Percentiles rank a stretch among this genome's conserved stretches.
These are phyloP conservation scores for Crocodylus rhombifer DNA, from an alignment of 2,797 vertebrate genomes.

Conservation along the genomic window DNA sequence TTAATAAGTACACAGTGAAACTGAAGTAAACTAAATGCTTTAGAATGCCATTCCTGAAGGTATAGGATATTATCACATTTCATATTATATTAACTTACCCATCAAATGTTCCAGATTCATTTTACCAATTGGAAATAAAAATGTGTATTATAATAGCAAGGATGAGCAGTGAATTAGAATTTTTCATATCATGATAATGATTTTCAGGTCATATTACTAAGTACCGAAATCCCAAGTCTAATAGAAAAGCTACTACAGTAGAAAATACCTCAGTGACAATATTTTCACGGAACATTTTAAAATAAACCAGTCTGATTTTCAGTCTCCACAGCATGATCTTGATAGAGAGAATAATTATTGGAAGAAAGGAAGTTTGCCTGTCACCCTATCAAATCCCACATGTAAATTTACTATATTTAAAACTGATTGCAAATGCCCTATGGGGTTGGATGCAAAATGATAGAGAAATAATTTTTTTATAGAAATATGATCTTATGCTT, in stretches of 20 bases:
- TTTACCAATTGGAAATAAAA: slow-evolving; percentile 12
- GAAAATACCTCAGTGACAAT: not conserved
- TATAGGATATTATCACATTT: not conserved
- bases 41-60: not conserved
- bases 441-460: not conserved
- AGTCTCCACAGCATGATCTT: not conserved
- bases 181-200: slow-evolving; percentile 1
- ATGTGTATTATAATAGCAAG: not conserved
- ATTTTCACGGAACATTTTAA: not conserved
- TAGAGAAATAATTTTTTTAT: slow-evolving; percentile 1
- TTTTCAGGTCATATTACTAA: slow-evolving; percentile 20
- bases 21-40: not conserved
- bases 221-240: not conserved
- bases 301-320: slow-evolving; percentile 1
- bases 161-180: not conserved
- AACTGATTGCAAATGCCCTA: not conserved
- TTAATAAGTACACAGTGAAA: not conserved
- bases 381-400: slow-evolving; percentile 52
- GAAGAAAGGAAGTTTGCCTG: slow-evolving; percentile 51
- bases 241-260: not conserved
- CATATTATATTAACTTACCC: slow-evolving; percentile 27
- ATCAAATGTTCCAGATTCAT: not conserved
- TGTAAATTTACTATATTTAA: slow-evolving; percentile 38
- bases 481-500: not conserved
- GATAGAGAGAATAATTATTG: slow-evolving; percentile 27